A percentile compares a stretch with the other conserved stretches of the same genome.
Conservation (phyloP, 2,113 vertebrate genomes). For the Chunga burmeisteri region DNA sequence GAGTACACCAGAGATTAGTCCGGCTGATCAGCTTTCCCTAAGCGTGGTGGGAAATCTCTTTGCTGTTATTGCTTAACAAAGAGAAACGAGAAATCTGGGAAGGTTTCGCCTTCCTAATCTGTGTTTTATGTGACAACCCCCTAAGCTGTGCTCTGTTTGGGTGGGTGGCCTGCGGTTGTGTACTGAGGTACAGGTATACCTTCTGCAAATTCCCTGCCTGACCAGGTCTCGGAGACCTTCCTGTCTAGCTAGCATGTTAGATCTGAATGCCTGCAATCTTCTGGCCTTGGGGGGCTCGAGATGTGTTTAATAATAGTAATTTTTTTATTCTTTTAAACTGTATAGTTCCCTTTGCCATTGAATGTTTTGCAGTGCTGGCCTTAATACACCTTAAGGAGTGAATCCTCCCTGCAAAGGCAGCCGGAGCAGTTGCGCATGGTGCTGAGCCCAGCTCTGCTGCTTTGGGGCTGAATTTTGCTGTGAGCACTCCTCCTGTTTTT, state of each 20-base stretch:
- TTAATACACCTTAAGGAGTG: not conserved
- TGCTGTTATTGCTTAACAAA: not conserved
- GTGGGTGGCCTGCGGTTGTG: not conserved
- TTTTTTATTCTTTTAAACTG: no score
- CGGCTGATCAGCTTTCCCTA: not conserved
- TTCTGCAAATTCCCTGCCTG: not conserved
- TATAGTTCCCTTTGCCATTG: not conserved
- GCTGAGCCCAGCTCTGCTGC: not conserved
- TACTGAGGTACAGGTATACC: rapidly evolving
- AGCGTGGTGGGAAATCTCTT: not conserved
- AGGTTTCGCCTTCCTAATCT: not conserved
- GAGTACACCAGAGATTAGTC: not conserved
- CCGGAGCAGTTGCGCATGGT: rapidly evolving
- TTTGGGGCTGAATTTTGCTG: not conserved
- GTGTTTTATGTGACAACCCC: not conserved
- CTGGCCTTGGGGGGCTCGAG: not conserved
- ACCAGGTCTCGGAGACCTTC: not conserved
- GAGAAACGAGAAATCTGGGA: not conserved
- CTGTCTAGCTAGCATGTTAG: not conserved
- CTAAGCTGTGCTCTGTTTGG: not conserved
- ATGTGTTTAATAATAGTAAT: not conserved
- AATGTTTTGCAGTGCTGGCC: no score
- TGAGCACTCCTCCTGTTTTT: rapidly evolving
- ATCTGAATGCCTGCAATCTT: not conserved
- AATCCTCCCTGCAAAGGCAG: not conserved